Evolutionary conservation across 1,140 invertebrate genomes (phyloP), one percentile per base, ranked within the genome.

Genomic region (Penaeus japonicus): DNA sequence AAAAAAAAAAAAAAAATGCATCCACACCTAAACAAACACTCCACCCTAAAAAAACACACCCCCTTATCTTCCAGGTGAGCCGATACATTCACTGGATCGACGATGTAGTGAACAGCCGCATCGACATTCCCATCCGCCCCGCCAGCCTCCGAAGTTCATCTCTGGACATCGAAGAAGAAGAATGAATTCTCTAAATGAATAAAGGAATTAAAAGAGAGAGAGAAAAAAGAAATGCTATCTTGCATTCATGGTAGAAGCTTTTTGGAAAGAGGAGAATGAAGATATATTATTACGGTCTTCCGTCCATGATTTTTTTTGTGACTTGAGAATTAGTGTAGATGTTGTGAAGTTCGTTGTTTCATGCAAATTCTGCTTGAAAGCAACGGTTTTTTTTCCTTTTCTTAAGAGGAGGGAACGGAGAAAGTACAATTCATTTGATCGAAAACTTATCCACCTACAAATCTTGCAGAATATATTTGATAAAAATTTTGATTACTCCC

Each of bases 41-140:
- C 35, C 24, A n/a, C 0, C 24, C 27, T 20, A 17, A 55, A 20
- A 22, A 27, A n/a, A 35, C 65, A 55, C 5, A 27, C 20, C 7
- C 24, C 12, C n/a, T 77, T 75, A 22, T 35, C 24, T 20, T 27
- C 1, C 55, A 86, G 84, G 84, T 86, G 10, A 86, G 84, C 47
- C 75, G 78, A 30, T 86, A 62, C 57, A 77, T 86, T 1, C n/a
- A 27, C 4, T 86, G 84, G 84, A 75, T 86, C 27, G 65, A n/a
- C 57, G 62, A 86, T 20, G 84, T 86, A 5, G 59, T 86, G 22
- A 57, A 62, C 54, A 62, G 57, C 55, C 54, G 75, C 27, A 7
- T 86, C 0, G 18, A 39, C 15, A 24, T 79, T 18, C 55, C 32
- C 0, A 35, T 55, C 5, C 84, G 84, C 7, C 84, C 84, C n/a